phyloP scores from a whole-genome alignment of 1,140 invertebrate genomes.

The Galendromus occidentalis region DNA sequence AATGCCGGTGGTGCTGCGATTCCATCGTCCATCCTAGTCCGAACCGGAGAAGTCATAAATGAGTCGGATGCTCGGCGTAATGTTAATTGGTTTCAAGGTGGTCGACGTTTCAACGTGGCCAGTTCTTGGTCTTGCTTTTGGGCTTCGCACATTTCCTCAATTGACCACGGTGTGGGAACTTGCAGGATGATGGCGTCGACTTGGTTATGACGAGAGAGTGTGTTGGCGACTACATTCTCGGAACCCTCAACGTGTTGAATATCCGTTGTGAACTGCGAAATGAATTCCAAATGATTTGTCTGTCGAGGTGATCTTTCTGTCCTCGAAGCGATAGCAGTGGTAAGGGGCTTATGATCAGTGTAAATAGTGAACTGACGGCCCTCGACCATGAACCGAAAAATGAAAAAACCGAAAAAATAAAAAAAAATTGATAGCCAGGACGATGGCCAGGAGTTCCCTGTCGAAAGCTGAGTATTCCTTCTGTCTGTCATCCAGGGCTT shows the following conservation, averaged over 20 bases:
- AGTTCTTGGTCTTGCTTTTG: no score
- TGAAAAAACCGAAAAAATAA: no score
- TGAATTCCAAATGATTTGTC: constrained; percentile 24
- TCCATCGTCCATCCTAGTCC: no score
- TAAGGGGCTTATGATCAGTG: constrained; percentile 24
- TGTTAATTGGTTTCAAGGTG: no score
- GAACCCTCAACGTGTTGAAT: constrained; percentile 26
- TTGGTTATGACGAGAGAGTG: neutral
- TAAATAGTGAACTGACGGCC: constrained; percentile 20
- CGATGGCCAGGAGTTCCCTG: no score
- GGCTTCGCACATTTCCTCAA: no score
- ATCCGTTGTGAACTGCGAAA: constrained; percentile 25
- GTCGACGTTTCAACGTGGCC: no score
- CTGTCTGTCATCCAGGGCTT: constrained; percentile 15
- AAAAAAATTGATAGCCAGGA: constrained; percentile 18
- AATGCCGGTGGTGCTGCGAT: no score
- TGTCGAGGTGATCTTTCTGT: constrained; percentile 19
- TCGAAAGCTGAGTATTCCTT: constrained; percentile 18
- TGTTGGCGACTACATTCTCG: constrained; percentile 21
- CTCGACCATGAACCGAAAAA: constrained; percentile 22
- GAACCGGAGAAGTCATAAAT: no score
- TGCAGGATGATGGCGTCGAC: no score
- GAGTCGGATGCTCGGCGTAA: no score
- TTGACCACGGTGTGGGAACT: no score
- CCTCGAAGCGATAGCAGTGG: constrained; percentile 17